Conservation (phyloP, 2,113 vertebrate genomes). For the Erythrocebus patas region DNA sequence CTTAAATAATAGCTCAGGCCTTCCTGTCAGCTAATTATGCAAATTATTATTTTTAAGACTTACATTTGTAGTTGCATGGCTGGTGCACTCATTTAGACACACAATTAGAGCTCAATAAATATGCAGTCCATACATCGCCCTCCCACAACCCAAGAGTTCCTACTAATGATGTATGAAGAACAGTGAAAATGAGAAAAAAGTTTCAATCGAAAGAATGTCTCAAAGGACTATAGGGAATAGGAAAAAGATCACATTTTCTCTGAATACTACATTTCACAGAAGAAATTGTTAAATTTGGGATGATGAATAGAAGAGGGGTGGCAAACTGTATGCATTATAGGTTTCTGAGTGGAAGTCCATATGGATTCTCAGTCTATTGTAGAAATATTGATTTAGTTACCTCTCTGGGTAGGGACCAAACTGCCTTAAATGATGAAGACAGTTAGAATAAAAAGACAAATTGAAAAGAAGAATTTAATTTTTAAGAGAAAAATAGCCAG, state of each 20-base stretch:
- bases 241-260: neutral
- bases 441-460: neutral
- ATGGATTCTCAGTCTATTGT: conserved; percentile 33
- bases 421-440: conserved; percentile 39
- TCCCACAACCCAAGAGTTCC: neutral
- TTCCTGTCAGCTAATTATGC: conserved; percentile 66
- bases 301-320: neutral
- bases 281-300: conserved; percentile 39
- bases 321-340: neutral
- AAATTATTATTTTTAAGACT: conserved; percentile 44
- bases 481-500: conserved; percentile 23
- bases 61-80: neutral
- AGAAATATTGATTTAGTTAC: conserved; percentile 47
- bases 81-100: conserved; percentile 40
- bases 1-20: conserved; percentile 55
- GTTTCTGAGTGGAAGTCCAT: neutral
- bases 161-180: conserved; percentile 29
- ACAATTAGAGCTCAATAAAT: conserved; percentile 55
- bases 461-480: neutral
- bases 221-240: neutral
- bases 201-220: neutral
- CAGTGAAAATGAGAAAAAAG: conserved; percentile 29
- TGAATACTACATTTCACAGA: conserved; percentile 30
- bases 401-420: neutral
- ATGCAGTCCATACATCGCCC: neutral